Evolutionary conservation across 2,888 invertebrate species (phyloP), one percentile per base, ranked within the genome.

Genomic region (Trichogramma dendrolimi): DNA sequence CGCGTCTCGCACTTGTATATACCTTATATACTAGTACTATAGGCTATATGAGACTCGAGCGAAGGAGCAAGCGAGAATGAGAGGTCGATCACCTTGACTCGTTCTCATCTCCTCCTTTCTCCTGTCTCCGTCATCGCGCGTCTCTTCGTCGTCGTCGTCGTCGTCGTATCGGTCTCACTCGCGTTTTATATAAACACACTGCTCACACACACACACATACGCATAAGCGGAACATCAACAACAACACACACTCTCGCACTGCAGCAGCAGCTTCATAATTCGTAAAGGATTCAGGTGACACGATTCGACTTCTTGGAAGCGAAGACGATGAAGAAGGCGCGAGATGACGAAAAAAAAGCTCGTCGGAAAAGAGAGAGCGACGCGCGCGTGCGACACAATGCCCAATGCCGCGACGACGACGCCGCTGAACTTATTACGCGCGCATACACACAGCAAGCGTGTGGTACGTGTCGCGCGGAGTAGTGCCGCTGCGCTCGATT

Each of bases 51-150:
- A 27, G 27, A 46, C 46, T n/a, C 46, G 46, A 46, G 8, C n/a
- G 8, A 8, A 46, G 46, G 8, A 46, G 10, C 8, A 46, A 46
- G 75, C 75, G 57, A 58, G 67, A 56, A 70, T 70, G 71, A 73
- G 71, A 73, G 73, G 72, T 73, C 73, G 73, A 71, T 72, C 70
- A 68, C 53, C 64, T 63, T 64, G 62, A 63, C 61, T 68, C 27
- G 27, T 27, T 27, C 27, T 27, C 27, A 27, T 27, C 62, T 43
- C 54, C 39, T 60, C 52, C 11, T 14, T 46, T 40, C 49, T 44
- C 10, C 7, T n/a, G 53, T 2, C 8, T 27, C 27, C 27, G 27
- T 27, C 27, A 27, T 27, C 27, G 27, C 27, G 1, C 27, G 27
- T 27, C 27, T 27, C 27, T 27, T 27, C 27, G 27, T 27, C 27